phyloP scores from a whole-genome alignment of 2,113 vertebrate species.

The Muntiacus reevesi region DNA sequence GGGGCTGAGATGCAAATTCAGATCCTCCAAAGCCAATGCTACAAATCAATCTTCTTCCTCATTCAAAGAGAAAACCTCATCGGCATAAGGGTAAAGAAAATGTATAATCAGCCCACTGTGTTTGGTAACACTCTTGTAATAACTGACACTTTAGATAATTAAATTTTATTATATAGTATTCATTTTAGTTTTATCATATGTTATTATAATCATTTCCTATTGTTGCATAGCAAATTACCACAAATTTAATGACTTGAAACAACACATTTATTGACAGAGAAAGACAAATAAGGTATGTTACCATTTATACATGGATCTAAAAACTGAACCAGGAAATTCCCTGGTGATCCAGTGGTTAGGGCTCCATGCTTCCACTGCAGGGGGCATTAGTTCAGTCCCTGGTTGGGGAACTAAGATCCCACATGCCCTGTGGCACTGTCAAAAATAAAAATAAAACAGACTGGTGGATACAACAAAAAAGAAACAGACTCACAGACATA shows the following conservation, averaged over 20 bases:
- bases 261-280: not conserved
- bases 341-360: not conserved
- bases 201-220: not conserved
- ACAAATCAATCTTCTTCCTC: not conserved
- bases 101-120: not conserved
- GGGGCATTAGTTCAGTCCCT: not conserved
- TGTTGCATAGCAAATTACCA: not conserved
- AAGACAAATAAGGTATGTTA: not conserved
- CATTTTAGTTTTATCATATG: not conserved
- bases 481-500: not conserved
- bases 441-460: not conserved
- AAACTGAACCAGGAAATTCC: not conserved
- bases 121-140: not conserved
- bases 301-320: not conserved
- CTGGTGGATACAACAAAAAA: not conserved
- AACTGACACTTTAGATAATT: not conserved
- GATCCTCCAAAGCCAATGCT: not conserved
- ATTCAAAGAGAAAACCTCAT: not conserved
- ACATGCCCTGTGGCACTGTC: not conserved
- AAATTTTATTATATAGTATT: not conserved
- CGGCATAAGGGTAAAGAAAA: not conserved
- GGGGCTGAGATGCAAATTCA: not conserved
- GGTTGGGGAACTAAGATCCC: not conserved
- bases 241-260: not conserved
- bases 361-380: not conserved